Base-by-base conservation (phyloP, 2,113 vertebrate species). In the Phalacrocorax brasilianus region DNA sequence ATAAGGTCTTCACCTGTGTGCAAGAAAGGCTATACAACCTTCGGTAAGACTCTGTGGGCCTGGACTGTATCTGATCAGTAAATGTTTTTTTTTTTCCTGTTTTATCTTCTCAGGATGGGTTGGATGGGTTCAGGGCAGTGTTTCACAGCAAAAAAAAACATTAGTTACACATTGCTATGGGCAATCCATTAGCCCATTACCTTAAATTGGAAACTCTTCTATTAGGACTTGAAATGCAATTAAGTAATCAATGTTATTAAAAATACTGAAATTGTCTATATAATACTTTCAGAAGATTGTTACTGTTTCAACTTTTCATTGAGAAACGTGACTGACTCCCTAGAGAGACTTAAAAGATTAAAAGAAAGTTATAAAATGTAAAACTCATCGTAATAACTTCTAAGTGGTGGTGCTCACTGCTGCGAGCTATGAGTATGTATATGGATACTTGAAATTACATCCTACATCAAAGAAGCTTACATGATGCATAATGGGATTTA, bases 401-500 rank as follows among this genome's bases (percentile, higher is more conserved):
- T 86, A 93, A 96, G 68, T 84, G 80, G 19, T 4, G 8, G 32
- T 89, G 63, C 80, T 89, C 53, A 58, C 65, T 94, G 91, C 93
- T 91, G 82, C 61, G 13, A 92, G 86, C 80, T 76, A 44, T 42
- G 33, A 79, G 35, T 53, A 52, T 91, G 86, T 61, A 47, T 61
- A 79, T 27, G 53, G 80, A 78, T 91, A 92, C 73, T 85, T 85
- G 92, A 84, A 95, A 92, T 82, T 95, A 76, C 58, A 85, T 85
- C 80, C 45, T 76, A 87, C 70, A 95, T 94, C 88, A 92, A 97
- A 95, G 92, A 68, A 80, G 24, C 24, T 91, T 81, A 68, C 76
- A 73, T 4, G 88, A 96, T 40, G n/a, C 42, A 63, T 84, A 90
- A 93, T 88, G 71, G 63, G 75, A 52, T 65, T 94, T 93, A 93